These are phyloP conservation scores for Corythornis cristatus DNA, from an alignment of 2,113 vertebrate genomes.

Conservation along the genomic window DNA sequence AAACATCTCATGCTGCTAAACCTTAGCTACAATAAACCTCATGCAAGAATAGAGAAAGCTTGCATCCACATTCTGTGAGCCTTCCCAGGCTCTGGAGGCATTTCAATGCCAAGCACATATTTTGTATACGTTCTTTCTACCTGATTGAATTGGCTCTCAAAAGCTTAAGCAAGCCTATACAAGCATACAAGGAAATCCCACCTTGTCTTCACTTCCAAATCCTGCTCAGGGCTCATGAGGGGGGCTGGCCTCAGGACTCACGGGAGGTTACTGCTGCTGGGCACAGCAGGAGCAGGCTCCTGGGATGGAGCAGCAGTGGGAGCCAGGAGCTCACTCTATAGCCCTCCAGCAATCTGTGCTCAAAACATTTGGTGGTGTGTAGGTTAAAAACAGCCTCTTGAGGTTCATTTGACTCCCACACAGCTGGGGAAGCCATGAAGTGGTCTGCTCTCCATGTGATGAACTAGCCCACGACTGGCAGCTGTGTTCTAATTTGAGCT, in stretches of 20 bases:
- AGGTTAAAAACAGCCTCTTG: neutral
- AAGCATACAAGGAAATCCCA: neutral
- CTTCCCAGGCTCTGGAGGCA: neutral
- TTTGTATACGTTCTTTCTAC: neutral
- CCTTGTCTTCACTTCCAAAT: neutral
- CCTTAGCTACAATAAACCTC: neutral
- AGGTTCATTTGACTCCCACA: neutral
- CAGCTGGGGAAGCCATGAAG: neutral
- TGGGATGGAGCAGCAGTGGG: neutral
- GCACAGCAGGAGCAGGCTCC: neutral
- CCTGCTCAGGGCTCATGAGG: neutral
- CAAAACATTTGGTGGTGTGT: accelerated
- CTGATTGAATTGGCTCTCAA: neutral
- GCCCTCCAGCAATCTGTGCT: neutral
- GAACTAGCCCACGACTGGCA: conserved; percentile 13
- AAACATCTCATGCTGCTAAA: neutral
- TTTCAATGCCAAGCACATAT: neutral
- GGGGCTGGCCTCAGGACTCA: neutral
- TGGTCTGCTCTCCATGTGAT: neutral
- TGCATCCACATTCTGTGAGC: neutral
- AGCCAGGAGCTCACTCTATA: neutral
- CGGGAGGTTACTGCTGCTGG: neutral
- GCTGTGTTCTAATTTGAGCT: conserved; percentile 50
- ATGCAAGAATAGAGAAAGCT: neutral
- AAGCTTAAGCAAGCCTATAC: neutral